phyloP scores from a whole-genome alignment of 1,140 invertebrate genomes.

The Drosophila leontia region DNA sequence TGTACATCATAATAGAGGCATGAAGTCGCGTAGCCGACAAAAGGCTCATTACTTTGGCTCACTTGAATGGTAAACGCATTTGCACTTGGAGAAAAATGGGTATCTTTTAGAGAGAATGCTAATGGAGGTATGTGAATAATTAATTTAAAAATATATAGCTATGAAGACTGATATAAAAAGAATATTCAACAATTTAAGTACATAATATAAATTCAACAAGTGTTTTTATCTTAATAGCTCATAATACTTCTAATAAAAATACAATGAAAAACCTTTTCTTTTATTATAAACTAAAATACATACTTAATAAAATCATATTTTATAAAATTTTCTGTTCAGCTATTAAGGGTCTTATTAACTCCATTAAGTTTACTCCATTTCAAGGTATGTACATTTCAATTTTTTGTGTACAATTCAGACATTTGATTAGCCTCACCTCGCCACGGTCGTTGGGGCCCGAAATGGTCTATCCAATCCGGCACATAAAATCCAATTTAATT shows the following conservation, averaged over 20 bases:
- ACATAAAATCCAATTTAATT: conserved; percentile 76
- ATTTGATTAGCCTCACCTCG: conserved; percentile 65
- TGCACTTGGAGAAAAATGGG: neutral
- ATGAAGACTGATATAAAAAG: neutral
- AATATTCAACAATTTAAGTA: no score
- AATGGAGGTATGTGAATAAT: neutral
- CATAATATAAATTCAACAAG: no score
- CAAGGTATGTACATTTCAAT: neutral
- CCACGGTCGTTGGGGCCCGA: conserved; percentile 43
- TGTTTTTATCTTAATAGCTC: no score
- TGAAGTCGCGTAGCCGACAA: conserved; percentile 47
- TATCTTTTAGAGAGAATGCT: neutral
- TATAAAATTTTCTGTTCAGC: no score
- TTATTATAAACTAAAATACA: no score
- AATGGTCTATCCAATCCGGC: conserved; percentile 53
- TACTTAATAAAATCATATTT: no score
- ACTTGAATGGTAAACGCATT: conserved; percentile 45
- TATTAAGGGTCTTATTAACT: neutral
- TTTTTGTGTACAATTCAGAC: conserved; percentile 41
- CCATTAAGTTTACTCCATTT: no score
- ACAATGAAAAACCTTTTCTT: no score
- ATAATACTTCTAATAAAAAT: no score
- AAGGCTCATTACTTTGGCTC: conserved; percentile 33
- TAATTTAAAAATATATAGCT: neutral
- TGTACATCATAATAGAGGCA: conserved; percentile 62